Conservation (phyloP, 2,888 invertebrate species). For the Neoscelio sp. region DNA sequence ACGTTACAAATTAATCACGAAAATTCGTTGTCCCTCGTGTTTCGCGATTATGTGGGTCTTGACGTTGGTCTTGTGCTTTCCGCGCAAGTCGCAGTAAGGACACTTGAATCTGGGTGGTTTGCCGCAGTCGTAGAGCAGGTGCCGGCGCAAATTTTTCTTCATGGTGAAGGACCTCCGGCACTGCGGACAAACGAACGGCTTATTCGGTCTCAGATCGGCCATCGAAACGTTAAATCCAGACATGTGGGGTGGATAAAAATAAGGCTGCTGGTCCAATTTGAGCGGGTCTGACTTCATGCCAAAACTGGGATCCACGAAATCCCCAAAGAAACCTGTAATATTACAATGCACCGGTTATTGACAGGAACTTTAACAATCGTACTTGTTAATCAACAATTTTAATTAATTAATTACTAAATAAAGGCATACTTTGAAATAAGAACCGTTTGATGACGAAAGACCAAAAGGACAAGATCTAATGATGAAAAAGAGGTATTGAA, state of each 20-base stretch:
- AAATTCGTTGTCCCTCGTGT: constrained; percentile 64
- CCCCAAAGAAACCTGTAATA: constrained; percentile 63
- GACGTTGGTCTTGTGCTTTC: constrained; percentile 67
- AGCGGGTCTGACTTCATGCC: constrained; percentile 26
- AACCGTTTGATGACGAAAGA: too few relatives aligned
- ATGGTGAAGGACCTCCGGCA: constrained; percentile 71
- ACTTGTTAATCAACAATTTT: too few relatives aligned
- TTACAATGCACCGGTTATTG: constrained; percentile 54
- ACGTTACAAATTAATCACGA: constrained; percentile 63
- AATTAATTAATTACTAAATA: too few relatives aligned
- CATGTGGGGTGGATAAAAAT: constrained; percentile 42
- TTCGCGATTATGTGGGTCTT: constrained; percentile 66
- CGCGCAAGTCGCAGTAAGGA: constrained; percentile 78
- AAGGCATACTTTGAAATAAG: too few relatives aligned
- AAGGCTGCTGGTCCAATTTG: constrained; percentile 40
- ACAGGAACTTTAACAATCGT: neutral
- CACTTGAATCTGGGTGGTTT: constrained; percentile 64
- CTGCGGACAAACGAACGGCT: constrained; percentile 69
- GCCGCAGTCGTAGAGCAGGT: constrained; percentile 67
- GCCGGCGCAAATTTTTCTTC: constrained; percentile 71
- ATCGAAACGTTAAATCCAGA: constrained; percentile 35
- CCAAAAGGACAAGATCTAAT: constrained; percentile 3
- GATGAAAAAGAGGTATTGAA: neutral
- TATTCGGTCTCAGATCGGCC: constrained; percentile 33
- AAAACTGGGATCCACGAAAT: constrained; percentile 48